These are phyloP conservation scores for Lophura nycthemera DNA, from an alignment of 2,113 vertebrate genomes.

Conservation along the genomic window DNA sequence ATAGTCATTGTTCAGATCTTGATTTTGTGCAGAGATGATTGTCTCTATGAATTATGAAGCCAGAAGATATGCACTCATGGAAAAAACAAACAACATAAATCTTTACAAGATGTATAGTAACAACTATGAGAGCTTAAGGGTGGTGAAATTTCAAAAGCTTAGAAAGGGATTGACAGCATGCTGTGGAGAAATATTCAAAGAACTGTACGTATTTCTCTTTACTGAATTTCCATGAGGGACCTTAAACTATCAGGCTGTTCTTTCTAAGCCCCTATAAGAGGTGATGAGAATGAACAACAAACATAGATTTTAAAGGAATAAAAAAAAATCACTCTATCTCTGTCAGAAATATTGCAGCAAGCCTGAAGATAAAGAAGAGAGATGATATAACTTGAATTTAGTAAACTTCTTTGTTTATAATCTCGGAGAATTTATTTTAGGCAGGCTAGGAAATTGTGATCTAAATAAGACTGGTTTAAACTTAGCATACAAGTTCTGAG, in stretches of 20 bases:
- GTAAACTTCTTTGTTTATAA: not conserved
- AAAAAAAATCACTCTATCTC: not conserved
- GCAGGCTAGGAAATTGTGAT: not conserved
- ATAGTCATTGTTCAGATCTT: not conserved
- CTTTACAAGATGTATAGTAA: not conserved
- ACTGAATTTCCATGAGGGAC: not conserved
- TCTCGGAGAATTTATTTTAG: not conserved
- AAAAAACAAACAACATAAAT: not conserved
- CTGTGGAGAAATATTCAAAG: not conserved
- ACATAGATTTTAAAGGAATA: not conserved
- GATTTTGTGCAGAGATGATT: not conserved
- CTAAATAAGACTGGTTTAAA: not conserved
- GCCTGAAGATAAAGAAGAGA: not conserved
- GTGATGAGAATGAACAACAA: not conserved
- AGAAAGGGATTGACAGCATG: not conserved
- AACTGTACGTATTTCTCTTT: not conserved
- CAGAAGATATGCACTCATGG: accelerated
- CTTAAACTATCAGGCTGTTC: not conserved
- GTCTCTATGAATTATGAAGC: not conserved
- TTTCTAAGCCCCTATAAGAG: not conserved
- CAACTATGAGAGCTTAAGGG: not conserved
- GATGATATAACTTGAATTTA: not conserved
- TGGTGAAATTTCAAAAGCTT: not conserved
- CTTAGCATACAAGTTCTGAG: not conserved
- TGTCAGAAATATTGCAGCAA: not conserved